Percentiles rank a stretch among this genome's conserved stretches.
These are phyloP conservation scores for Cotesia congregata DNA, from an alignment of 2,888 invertebrate genomes.

Conservation along the genomic window DNA sequence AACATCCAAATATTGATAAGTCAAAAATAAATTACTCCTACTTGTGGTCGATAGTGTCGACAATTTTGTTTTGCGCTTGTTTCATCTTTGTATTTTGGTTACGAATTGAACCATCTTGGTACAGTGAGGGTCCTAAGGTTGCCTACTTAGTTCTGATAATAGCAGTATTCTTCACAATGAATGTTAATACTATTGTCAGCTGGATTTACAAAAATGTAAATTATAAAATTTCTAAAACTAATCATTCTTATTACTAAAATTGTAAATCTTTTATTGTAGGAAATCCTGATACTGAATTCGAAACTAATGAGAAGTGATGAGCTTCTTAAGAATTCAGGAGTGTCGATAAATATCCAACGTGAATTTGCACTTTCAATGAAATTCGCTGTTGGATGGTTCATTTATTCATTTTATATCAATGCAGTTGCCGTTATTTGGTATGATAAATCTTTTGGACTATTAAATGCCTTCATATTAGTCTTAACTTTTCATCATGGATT, in stretches of 20 bases:
- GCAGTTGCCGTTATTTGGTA: conserved; percentile 9
- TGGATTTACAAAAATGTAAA: background rate
- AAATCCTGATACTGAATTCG: background rate
- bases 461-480: background rate
- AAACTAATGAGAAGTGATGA: conserved; percentile 33
- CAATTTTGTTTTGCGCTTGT: background rate
- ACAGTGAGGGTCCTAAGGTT: accelerated
- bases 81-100: background rate
- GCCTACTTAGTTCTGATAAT: background rate
- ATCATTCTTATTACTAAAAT: too few species aligned
- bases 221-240: too few species aligned
- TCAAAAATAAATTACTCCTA: background rate
- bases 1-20: background rate
- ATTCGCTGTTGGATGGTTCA: background rate
- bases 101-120: background rate
- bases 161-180: background rate
- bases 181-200: background rate
- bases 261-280: background rate
- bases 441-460: background rate
- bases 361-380: conserved; percentile 15
- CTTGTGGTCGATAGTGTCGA: background rate
- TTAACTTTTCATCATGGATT: background rate
- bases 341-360: conserved; percentile 11
- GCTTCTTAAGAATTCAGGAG: conserved; percentile 41
- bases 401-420: background rate